Conservation (phyloP, 2,113 vertebrate species). For the Brachyhypopomus gauderio region DNA sequence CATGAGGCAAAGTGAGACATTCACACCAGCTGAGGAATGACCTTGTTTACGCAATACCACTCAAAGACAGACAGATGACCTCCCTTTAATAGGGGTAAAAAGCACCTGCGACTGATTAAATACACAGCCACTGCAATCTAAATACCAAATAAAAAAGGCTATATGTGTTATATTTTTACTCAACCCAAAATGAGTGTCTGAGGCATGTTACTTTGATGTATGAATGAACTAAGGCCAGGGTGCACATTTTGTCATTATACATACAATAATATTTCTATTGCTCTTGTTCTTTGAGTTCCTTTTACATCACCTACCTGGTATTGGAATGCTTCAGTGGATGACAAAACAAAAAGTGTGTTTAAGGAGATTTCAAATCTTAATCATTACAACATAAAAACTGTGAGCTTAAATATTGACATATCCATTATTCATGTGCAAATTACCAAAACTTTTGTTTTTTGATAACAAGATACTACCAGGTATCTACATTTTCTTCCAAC, state of each 20-base stretch:
- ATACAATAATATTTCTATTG: too few relatives aligned
- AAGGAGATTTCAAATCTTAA: too few relatives aligned
- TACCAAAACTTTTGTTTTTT: neutral
- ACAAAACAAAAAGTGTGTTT: neutral
- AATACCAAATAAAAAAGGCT: slow-evolving; percentile 15
- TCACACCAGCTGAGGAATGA: slow-evolving; percentile 42
- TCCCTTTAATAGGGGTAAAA: neutral
- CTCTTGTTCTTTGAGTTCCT: neutral
- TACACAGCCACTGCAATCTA: slow-evolving; percentile 6
- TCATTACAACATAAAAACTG: too few relatives aligned
- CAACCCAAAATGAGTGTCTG: too few relatives aligned
- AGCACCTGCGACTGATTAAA: slow-evolving; percentile 21
- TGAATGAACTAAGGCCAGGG: neutral
- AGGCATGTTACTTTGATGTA: neutral
- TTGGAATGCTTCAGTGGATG: neutral
- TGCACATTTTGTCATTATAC: too few relatives aligned
- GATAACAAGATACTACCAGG: neutral
- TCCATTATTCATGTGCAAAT: too few relatives aligned
- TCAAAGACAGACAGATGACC: slow-evolving; percentile 29
- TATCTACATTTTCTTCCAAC: neutral
- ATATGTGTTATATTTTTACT: too few relatives aligned
- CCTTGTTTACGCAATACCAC: slow-evolving; percentile 44
- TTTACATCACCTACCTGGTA: neutral
- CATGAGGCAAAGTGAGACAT: slow-evolving; percentile 36
- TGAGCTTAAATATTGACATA: too few relatives aligned